Evolutionary conservation across 1,140 invertebrate species (phyloP).

Genomic region (Anastrepha obliqua): DNA sequence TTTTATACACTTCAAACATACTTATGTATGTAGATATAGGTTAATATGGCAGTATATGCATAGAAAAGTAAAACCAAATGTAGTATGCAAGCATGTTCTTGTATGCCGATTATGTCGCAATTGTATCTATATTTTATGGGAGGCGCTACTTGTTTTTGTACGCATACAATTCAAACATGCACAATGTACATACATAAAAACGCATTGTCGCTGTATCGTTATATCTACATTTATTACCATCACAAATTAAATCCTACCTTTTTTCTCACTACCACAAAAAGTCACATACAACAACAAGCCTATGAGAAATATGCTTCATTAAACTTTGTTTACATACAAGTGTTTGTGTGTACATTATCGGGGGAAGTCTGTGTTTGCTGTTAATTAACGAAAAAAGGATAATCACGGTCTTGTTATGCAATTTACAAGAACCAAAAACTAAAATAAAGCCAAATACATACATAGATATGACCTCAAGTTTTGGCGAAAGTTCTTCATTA

Average conservation of each 20-base stretch:
- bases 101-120: background rate
- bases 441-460: background rate
- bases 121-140: constrained; percentile 47
- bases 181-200: background rate
- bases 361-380: constrained; percentile 42
- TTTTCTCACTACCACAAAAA: constrained; percentile 19
- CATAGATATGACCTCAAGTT: background rate
- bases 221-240: constrained; percentile 46
- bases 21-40: no score
- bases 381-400: constrained; percentile 48
- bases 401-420: constrained; percentile 25
- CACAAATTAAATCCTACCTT: constrained; percentile 51
- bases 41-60: no score
- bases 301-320: constrained; percentile 45
- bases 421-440: background rate
- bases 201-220: constrained; percentile 1
- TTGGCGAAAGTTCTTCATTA: no score
- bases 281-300: background rate
- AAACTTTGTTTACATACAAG: constrained; percentile 47
- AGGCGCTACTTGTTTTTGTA: constrained; percentile 10
- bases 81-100: background rate
- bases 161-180: background rate
- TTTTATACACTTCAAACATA: no score
- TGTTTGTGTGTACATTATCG: constrained; percentile 46
- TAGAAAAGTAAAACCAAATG: background rate